Evolutionary conservation across 2,113 vertebrate species (phyloP).

Genomic region (Aythya baeri): DNA sequence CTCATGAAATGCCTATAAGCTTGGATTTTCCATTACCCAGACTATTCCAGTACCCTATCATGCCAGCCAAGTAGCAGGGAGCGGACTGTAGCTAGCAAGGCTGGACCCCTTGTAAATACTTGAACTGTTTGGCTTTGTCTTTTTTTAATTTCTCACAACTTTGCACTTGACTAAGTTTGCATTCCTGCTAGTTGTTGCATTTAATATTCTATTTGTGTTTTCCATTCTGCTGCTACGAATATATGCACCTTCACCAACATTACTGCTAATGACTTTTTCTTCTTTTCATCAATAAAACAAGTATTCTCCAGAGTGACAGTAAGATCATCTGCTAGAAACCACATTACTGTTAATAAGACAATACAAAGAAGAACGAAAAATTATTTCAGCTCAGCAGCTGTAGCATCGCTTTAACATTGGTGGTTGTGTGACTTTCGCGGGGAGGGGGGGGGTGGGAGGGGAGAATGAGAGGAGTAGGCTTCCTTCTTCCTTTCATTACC

Average conservation of each 20-base stretch:
- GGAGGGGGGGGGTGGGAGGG: too few relatives aligned
- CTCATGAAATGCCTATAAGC: neutral
- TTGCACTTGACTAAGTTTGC: neutral
- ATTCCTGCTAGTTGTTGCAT: neutral
- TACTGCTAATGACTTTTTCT: constrained; percentile 44
- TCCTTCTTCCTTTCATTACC: neutral
- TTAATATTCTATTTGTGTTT: constrained; percentile 55
- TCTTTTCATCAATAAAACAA: constrained; percentile 51
- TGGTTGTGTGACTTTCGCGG: neutral
- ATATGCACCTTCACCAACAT: neutral
- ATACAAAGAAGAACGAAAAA: constrained; percentile 14
- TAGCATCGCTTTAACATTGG: neutral
- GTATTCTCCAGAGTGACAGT: constrained; percentile 5
- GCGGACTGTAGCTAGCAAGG: neutral
- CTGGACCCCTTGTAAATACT: neutral
- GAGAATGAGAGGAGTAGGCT: neutral
- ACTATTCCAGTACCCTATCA: neutral
- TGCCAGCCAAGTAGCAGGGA: neutral
- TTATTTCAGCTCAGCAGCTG: neutral
- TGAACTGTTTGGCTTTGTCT: neutral
- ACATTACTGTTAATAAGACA: constrained; percentile 28
- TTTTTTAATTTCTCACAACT: neutral
- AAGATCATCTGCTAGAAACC: constrained; percentile 29
- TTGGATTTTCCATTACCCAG: neutral
- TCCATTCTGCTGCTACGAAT: constrained; percentile 1